Evolutionary conservation across 2,113 vertebrate genomes (phyloP), one percentile per base, ranked within the genome.

Genomic region (Neolamprologus longior): DNA sequence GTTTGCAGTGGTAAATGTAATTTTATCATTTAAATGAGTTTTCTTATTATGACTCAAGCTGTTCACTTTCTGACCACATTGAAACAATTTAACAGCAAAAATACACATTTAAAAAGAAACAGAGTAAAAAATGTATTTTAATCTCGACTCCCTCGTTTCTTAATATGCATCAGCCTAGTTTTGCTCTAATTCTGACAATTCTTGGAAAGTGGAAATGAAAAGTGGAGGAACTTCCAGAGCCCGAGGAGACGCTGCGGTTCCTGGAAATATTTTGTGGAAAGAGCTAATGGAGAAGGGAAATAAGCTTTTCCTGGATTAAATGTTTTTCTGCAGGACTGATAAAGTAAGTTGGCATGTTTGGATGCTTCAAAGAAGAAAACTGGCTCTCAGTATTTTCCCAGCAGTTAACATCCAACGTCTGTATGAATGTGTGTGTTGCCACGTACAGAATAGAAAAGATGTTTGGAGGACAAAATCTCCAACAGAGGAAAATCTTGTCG

Each of bases 1-100:
- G 13, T 76, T 28, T 11, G 3, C 0, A 7, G 6, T 50, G 0
- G 0, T 28, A 21, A 40, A 71, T 42, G 7, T 1, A 17, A 28
- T 28, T 3, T 76, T 11, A 47, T 50, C 3, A 0, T 19, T 76
- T 47, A 19, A 1, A 42, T 71, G 1, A 4, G 13, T 24, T 42
- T 68, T 24, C 35, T 71, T 9, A 40, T 14, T 13, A 45, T 11
- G 40, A 76, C 14, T 47, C 68, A 11, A 17, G 68, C 35, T 6
- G 5, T 68, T 40, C n/a, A 6, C n/a, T 1, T 71, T 6, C n/a
- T 71, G n/a, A 71, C 12, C n/a, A 40, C 7, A 5, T 0, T 24
- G n/a, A 45, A 5, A 24, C 42, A 26, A 15, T 45, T 47, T 45
- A 19, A 45, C 14, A 1, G 68, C 24, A 73, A 45, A 73, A 17